Conservation (phyloP, 2,888 invertebrate genomes). For the Acanthoscelides obtectus region DNA sequence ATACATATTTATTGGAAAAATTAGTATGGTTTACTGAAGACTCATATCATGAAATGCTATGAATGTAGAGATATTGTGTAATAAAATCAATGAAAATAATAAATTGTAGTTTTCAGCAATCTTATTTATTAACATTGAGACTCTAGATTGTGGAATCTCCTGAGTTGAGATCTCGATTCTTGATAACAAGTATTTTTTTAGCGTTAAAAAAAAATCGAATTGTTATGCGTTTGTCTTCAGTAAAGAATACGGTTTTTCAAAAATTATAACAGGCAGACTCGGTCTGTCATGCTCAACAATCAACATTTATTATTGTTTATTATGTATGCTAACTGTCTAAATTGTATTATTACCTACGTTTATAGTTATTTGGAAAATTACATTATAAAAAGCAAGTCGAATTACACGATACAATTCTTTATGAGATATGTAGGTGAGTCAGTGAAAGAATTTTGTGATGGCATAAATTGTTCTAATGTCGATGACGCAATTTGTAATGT, state of each 20-base stretch:
- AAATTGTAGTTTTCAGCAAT: too few relatives aligned
- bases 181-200: too few relatives aligned
- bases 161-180: too few relatives aligned
- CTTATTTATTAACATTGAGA: too few relatives aligned
- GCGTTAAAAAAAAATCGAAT: too few relatives aligned
- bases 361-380: not conserved
- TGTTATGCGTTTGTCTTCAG: conserved; percentile 1
- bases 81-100: too few relatives aligned
- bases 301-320: conserved; percentile 15
- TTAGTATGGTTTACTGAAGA: not conserved
- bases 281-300: conserved; percentile 33
- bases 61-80: too few relatives aligned
- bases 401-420: not conserved
- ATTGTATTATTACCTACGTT: not conserved
- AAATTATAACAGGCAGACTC: conserved; percentile 19
- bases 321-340: not conserved
- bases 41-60: too few relatives aligned
- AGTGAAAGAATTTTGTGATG: not conserved
- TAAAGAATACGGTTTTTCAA: conserved; percentile 3
- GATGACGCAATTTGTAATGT: not conserved
- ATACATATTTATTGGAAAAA: conserved; percentile 15
- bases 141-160: too few relatives aligned
- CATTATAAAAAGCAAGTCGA: not conserved
- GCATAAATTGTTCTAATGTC: not conserved
- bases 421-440: not conserved